Evolutionary conservation across 2,888 invertebrate species (phyloP).

Genomic region (Erpobdella octoculata): DNA sequence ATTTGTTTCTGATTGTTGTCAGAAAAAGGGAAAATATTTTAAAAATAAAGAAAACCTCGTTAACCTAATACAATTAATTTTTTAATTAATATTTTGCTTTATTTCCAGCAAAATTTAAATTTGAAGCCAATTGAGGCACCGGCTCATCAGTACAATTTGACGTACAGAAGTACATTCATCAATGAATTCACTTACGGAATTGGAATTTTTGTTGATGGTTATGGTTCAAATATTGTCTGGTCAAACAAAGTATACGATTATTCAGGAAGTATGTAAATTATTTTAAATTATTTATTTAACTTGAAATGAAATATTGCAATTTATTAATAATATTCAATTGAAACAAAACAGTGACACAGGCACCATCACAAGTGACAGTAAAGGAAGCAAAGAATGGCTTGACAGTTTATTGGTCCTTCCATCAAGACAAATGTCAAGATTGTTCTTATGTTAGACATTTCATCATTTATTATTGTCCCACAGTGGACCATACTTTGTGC

Average conservation of each 20-base stretch:
- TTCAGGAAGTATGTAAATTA: not conserved
- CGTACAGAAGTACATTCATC: no score
- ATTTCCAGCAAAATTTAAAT: no score
- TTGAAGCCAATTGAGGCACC: no score
- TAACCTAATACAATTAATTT: no score
- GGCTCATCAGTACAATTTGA: no score
- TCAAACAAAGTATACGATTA: not conserved
- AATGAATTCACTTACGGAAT: slow-evolving; percentile 1
- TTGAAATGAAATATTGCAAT: not conserved
- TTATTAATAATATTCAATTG: not conserved
- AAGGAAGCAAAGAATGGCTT: not conserved
- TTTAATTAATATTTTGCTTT: no score
- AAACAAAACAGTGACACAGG: no score
- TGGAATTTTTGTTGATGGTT: not conserved
- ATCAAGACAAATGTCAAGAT: not conserved
- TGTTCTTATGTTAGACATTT: not conserved
- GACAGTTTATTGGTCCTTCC: not conserved
- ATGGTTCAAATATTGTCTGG: not conserved
- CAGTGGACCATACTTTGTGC: not conserved
- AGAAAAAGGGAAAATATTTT: no score
- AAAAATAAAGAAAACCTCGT: no score
- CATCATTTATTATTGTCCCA: not conserved
- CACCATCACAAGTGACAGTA: not conserved
- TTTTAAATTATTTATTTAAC: no score
- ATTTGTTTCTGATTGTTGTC: no score